phyloP scores from a whole-genome alignment of 2,797 vertebrate species.

The Chiroxiphia lanceolata region DNA sequence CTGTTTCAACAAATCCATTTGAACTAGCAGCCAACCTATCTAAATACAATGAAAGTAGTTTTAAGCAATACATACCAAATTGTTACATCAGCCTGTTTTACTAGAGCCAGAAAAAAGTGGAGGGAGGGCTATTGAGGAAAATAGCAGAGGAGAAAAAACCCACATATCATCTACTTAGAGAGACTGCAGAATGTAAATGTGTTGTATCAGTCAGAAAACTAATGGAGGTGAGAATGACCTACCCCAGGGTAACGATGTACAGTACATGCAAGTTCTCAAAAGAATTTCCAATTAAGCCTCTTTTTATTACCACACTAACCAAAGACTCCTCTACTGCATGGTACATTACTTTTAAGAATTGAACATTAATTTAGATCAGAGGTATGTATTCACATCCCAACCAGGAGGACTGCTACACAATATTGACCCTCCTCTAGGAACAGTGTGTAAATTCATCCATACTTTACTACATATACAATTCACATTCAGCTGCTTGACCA shows the following conservation, averaged over 20 bases:
- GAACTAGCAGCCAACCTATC: constrained; percentile 1
- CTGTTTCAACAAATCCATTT: constrained; percentile 44
- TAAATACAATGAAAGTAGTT: constrained; percentile 26
- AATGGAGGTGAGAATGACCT: constrained; percentile 21
- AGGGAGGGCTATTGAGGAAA: not conserved
- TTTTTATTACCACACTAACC: constrained; percentile 31
- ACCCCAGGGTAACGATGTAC: constrained; percentile 29
- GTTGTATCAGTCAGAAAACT: constrained; percentile 13
- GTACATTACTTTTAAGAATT: constrained; percentile 44
- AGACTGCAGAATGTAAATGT: not conserved
- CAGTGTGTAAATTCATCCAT: not conserved
- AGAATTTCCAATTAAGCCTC: constrained; percentile 41
- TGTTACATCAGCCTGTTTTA: constrained; percentile 35
- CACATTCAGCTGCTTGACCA: not conserved
- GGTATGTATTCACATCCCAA: not conserved
- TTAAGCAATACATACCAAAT: not conserved
- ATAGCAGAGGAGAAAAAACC: not conserved
- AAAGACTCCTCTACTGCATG: not conserved
- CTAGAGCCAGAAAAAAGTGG: not conserved
- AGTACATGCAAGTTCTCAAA: constrained; percentile 11
- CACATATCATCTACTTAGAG: not conserved
- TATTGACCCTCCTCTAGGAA: not conserved
- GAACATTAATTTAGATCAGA: not conserved
- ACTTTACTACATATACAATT: not conserved
- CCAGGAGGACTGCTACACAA: not conserved